Base-by-base conservation (phyloP, 2,888 invertebrate species). In the Lottia scabra region DNA sequence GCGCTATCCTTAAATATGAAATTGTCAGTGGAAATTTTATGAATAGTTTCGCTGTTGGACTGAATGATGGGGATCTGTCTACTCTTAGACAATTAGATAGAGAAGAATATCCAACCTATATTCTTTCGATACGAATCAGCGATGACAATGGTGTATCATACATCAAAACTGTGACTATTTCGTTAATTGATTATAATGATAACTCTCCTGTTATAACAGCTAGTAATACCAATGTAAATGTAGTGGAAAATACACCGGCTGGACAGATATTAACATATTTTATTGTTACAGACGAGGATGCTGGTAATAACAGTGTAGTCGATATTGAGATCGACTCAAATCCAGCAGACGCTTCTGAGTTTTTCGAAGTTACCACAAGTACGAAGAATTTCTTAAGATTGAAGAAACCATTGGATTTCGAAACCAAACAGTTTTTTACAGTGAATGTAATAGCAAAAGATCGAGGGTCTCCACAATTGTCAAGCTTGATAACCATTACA, bases 121-220 rank as follows among this genome's bases (percentile, higher is more conserved):
- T 75, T 44, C 68, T 81, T 2, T 68, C 74, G 8, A 63, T 82
- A 16, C 70, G 66, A 44, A 70, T 78, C 12, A 65, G 71, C 38
- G 74, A 78, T 48, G 70, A 70, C 63, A 63, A 72, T 6, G 65
- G 73, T n/a, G 45, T 76, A 15, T 68, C 63, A 30, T 75, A 73
- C 16, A 72, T 76, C 63, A 69, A 78, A 27, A 68, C 70, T 70
- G 75, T 79, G 16, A 68, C 78, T 56, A 68, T 80, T 27, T 67
- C 63, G 26, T 75, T 87, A 8, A 78, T 70, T 16, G 83, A 85
- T 64, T 73, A 81, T 8, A 86, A 87, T 67, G 85, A 87, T 68
- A 76, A 80, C 64, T 67, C 66, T 0, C 85, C 85, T 12, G 27
- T 67, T 0, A 83, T 83, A 75, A 67, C 70, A 0, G 48, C 72